phyloP scores from a whole-genome alignment of 2,113 vertebrate species.

The Lipotes vexillifer region DNA sequence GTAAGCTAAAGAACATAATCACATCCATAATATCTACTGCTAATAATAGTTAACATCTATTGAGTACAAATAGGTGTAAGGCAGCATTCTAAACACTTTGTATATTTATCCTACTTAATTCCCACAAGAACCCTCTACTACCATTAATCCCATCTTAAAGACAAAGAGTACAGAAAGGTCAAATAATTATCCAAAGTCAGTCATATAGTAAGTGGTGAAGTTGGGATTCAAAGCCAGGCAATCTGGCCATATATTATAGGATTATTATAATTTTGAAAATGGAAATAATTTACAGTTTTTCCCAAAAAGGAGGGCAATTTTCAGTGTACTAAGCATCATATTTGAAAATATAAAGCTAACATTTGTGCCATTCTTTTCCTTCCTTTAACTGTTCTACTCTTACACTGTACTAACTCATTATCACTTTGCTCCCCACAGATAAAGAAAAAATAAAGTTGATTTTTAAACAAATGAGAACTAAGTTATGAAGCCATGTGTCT shows the following conservation, averaged over 20 bases:
- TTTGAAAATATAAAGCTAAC: background rate
- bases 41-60: background rate
- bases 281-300: background rate
- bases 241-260: background rate
- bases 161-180: background rate
- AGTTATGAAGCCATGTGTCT: background rate
- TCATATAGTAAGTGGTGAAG: background rate
- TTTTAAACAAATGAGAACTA: background rate
- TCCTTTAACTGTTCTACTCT: background rate
- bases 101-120: background rate
- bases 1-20: background rate
- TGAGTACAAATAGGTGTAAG: background rate
- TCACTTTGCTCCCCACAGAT: background rate
- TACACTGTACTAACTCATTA: background rate
- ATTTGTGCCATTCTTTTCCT: background rate
- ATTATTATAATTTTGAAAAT: background rate
- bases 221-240: background rate
- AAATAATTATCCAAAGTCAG: background rate
- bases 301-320: background rate
- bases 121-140: background rate
- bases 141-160: background rate
- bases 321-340: background rate
- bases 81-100: background rate
- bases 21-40: background rate
- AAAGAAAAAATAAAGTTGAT: background rate